Evolutionary conservation across 2,888 invertebrate species (phyloP).

Genomic region (Junonia oenone): DNA sequence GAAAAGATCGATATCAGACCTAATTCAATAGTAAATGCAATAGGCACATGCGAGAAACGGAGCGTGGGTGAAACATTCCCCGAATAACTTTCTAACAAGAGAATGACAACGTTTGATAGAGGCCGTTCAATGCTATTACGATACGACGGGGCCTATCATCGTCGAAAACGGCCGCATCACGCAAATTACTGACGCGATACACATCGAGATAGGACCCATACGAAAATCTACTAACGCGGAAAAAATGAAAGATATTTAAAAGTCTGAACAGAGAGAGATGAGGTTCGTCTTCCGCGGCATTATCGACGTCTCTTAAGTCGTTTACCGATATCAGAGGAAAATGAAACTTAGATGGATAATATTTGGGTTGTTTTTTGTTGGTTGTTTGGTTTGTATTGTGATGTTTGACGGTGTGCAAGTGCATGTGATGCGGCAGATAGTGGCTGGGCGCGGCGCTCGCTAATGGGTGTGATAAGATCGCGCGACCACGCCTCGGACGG

Average conservation of each 20-base stretch:
- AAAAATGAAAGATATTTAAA: constrained; percentile 56
- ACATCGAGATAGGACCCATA: constrained; percentile 43
- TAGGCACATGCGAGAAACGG: constrained; percentile 46
- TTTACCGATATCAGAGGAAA: constrained; percentile 22
- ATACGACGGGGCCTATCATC: constrained; percentile 54
- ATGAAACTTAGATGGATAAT: constrained; percentile 27
- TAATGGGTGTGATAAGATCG: constrained; percentile 74
- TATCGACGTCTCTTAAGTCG: constrained; percentile 27
- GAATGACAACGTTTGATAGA: constrained; percentile 54
- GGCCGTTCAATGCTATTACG: constrained; percentile 28
- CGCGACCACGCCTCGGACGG: constrained; percentile 62
- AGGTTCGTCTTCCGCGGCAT: constrained; percentile 35
- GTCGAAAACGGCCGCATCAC: constrained; percentile 63
- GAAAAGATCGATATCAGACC: constrained; percentile 60
- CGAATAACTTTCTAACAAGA: constrained; percentile 55
- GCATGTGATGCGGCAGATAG: constrained; percentile 61
- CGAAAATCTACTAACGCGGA: constrained; percentile 46
- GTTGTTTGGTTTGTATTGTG: constrained; percentile 32
- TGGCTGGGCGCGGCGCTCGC: constrained; percentile 66
- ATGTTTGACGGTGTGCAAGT: constrained; percentile 44
- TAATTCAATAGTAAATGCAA: constrained; percentile 63
- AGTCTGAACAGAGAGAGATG: constrained; percentile 47
- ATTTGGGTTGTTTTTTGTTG: constrained; percentile 33
- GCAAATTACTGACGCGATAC: constrained; percentile 60
- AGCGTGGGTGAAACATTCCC: constrained; percentile 59